Base-by-base conservation (phyloP, 2,888 invertebrate species). In the Drosophila falleni region DNA sequence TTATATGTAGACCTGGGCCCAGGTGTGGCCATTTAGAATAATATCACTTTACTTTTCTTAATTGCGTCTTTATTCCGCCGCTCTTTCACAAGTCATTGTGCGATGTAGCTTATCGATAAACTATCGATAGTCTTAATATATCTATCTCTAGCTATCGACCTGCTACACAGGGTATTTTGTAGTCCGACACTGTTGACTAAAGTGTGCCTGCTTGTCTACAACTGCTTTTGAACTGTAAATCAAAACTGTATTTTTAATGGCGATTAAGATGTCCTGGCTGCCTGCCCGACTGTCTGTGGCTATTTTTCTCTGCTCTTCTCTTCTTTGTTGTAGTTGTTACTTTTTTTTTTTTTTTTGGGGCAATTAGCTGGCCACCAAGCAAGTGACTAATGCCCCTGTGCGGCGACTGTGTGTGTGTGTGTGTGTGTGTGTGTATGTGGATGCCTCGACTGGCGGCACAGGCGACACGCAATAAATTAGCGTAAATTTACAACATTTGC, bases 401-500 rank as follows among this genome's bases (percentile, higher is more conserved):
- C 5, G 46, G 46, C 58, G 26, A 33, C 59, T 67, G 42, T 15
- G 16, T 35, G 54, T 46, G 58, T 54, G 47, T 42, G 44, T 53
- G 49, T 46, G 11, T 62, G 42, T 26, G 16, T 35, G 46, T 54
- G 16, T 31, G 55, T 64, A 63, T 73, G 78, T 78, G 74, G 70
- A 66, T 78, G 79, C 77, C 74, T 78, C 79, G 66, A 79, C 79
- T 71, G 71, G 81, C 80, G 80, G 80, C 81, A 60, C 84, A 84
- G 81, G 89, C 87, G 85, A 89, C 85, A 86, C 89, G 85, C 85
- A 88, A 86, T 86, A 86, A 86, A 86, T 86, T 86, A 89, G 85
- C 85, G 89, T 89, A 89, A 86, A 86, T 86, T 86, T 86, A 89
- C 85, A 86, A 86, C 89, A 86, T 86, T 86, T 89, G 84, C 87